These are phyloP conservation scores for Taphrorychus bicolor DNA, from an alignment of 2,888 invertebrate species.

Conservation along the genomic window DNA sequence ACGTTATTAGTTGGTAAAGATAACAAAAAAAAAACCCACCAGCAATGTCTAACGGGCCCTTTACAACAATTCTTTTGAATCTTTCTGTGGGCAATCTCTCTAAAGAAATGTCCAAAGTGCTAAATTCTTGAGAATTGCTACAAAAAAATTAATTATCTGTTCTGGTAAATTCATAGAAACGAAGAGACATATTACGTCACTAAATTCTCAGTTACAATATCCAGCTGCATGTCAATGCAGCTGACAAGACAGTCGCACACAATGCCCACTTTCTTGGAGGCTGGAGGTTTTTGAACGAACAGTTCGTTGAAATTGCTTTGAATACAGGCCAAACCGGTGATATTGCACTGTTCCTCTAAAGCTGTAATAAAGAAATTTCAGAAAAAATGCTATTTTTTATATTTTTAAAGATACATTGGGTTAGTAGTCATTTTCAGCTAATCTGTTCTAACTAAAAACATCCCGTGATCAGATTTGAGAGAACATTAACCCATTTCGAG, in stretches of 20 bases:
- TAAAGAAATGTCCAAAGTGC: constrained; percentile 66
- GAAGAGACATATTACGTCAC: constrained; percentile 51
- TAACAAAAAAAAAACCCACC: neutral
- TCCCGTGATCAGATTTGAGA: too few species aligned
- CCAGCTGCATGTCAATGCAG: constrained; percentile 74
- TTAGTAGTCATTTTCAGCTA: neutral
- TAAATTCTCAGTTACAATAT: constrained; percentile 66
- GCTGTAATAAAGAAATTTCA: neutral
- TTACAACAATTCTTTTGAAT: constrained; percentile 70
- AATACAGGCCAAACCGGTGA: constrained; percentile 71
- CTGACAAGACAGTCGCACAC: constrained; percentile 74
- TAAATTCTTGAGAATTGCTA: constrained; percentile 53
- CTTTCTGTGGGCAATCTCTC: constrained; percentile 73
- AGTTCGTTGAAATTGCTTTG: constrained; percentile 67
- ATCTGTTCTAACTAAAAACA: too few species aligned
- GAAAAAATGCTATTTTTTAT: too few species aligned
- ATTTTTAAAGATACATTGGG: too few species aligned
- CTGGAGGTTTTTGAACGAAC: constrained; percentile 70
- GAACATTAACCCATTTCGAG: too few species aligned
- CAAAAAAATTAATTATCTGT: neutral
- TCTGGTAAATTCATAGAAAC: neutral
- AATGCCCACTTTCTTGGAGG: constrained; percentile 70
- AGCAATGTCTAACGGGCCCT: constrained; percentile 65
- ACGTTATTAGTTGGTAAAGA: neutral
- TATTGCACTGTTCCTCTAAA: constrained; percentile 63